phyloP scores from a whole-genome alignment of 2,888 invertebrate genomes.

The Sicus ferrugineus region DNA sequence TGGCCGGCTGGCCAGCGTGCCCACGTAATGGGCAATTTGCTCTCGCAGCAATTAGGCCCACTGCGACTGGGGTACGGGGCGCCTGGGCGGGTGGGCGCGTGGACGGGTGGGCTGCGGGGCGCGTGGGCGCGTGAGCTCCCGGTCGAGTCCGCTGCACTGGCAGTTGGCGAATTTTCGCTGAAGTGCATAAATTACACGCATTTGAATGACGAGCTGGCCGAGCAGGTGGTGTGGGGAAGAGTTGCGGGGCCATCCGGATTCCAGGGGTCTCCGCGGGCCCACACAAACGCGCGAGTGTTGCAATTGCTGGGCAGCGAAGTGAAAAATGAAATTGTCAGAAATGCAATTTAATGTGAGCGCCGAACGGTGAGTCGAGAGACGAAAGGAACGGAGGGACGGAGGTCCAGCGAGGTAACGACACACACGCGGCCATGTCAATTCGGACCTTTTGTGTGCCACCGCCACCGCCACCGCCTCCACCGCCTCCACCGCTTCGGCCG shows the following conservation, averaged over 20 bases:
- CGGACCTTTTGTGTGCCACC: not conserved
- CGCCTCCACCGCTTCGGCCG: not conserved
- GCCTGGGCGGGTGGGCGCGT: not conserved
- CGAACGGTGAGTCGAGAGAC: not conserved
- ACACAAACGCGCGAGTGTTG: constrained; percentile 22
- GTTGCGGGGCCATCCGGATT: constrained; percentile 18
- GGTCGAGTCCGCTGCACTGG: not conserved
- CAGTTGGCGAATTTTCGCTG: constrained; percentile 32
- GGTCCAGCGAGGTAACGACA: not conserved
- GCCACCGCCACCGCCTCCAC: constrained; percentile 6
- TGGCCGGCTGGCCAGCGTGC: constrained; percentile 16
- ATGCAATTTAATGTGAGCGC: constrained; percentile 38
- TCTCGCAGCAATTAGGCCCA: constrained; percentile 27
- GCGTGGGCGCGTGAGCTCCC: not conserved
- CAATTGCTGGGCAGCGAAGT: constrained; percentile 45
- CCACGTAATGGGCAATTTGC: constrained; percentile 33
- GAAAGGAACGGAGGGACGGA: too few species aligned
- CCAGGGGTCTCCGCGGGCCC: not conserved
- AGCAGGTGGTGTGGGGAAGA: not conserved
- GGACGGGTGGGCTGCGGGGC: not conserved
- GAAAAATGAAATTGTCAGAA: constrained; percentile 47
- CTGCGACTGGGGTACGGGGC: not conserved
- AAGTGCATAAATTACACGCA: constrained; percentile 32
- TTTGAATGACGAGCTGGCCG: constrained; percentile 3
- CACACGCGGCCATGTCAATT: constrained; percentile 9